Evolutionary conservation across 2,888 invertebrate species (phyloP).

Genomic region (Microplitis manilae): DNA sequence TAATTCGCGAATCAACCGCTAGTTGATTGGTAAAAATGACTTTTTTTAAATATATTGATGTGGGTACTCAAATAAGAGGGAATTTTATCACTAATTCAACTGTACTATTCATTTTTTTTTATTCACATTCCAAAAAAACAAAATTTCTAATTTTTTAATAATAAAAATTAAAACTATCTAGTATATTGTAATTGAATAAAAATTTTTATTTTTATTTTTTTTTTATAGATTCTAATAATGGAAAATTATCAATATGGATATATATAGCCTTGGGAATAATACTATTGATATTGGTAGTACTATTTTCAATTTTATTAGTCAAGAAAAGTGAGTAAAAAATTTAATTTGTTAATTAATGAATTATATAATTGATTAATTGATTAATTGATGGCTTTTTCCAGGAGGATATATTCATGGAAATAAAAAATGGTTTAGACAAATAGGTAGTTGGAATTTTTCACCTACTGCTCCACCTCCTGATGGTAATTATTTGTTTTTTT

Average conservation of each 20-base stretch:
- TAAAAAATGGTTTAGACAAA: constrained; percentile 39
- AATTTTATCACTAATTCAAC: too few species aligned
- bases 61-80: too few species aligned
- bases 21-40: too few species aligned
- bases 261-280: neutral
- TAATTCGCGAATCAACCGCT: too few species aligned
- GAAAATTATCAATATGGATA: neutral
- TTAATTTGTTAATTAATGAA: neutral
- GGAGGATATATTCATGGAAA: constrained; percentile 17
- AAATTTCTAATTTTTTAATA: neutral
- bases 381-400: neutral
- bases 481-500: constrained; percentile 47
- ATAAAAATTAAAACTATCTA: neutral
- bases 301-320: neutral
- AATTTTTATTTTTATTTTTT: neutral
- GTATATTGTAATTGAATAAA: neutral
- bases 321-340: neutral
- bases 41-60: too few species aligned
- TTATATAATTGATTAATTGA: neutral
- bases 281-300: neutral
- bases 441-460: constrained; percentile 47
- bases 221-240: neutral
- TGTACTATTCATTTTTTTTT: too few species aligned
- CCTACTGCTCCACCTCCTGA: constrained; percentile 61
- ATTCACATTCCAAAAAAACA: too few species aligned